Evolutionary conservation across 2,888 invertebrate species (phyloP).

Genomic region (Erynnis tages): DNA sequence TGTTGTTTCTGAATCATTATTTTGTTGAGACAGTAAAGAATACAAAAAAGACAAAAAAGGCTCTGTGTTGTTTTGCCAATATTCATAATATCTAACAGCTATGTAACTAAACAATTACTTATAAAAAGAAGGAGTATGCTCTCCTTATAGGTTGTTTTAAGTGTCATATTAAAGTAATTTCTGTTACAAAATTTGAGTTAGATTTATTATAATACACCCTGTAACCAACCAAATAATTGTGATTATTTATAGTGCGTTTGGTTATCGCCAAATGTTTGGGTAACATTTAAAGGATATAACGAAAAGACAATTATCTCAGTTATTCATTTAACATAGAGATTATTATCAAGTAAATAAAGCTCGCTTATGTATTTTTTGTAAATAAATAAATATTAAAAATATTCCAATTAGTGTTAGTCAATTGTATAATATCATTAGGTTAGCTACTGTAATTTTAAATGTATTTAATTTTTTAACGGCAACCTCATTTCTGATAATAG

Average conservation of each 20-base stretch:
- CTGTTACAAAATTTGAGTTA: slow-evolving; percentile 22
- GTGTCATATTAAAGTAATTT: slow-evolving; percentile 15
- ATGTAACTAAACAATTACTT: slow-evolving; percentile 6
- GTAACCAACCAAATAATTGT: slow-evolving; percentile 47
- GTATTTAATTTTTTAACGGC: slow-evolving; percentile 57
- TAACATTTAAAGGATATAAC: slow-evolving; percentile 35
- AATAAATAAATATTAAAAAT: slow-evolving; percentile 57
- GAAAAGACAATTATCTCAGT: slow-evolving; percentile 44
- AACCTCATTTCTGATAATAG: slow-evolving; percentile 40
- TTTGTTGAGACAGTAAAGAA: too few relatives aligned
- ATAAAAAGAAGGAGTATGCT: neutral
- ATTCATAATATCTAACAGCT: neutral
- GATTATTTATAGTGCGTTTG: slow-evolving; percentile 36
- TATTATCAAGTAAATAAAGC: slow-evolving; percentile 36
- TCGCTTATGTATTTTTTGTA: slow-evolving; percentile 68
- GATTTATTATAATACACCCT: slow-evolving; percentile 34
- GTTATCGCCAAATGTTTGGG: slow-evolving; percentile 33
- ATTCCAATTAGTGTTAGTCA: slow-evolving; percentile 75
- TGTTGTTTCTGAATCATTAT: too few relatives aligned
- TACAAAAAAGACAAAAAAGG: too few relatives aligned
- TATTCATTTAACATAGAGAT: slow-evolving; percentile 35
- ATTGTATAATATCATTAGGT: slow-evolving; percentile 73
- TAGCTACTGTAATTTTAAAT: slow-evolving; percentile 57
- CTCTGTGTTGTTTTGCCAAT: too few relatives aligned
- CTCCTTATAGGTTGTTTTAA: neutral